phyloP scores from a whole-genome alignment of 2,888 invertebrate species.

The Cepaea hortensis region DNA sequence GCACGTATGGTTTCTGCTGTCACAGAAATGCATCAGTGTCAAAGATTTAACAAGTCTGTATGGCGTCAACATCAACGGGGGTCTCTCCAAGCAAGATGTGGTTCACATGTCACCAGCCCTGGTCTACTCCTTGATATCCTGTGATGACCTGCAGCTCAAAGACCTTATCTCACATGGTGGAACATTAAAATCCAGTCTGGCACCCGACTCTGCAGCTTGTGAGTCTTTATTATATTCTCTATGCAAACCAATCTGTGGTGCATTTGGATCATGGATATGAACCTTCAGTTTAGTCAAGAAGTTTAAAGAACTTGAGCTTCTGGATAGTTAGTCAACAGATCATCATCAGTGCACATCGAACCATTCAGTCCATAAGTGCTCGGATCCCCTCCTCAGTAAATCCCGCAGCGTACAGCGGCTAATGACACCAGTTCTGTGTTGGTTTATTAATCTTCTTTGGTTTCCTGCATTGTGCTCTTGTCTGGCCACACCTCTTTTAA shows the following conservation, averaged over 20 bases:
- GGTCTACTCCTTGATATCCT: conserved; percentile 36
- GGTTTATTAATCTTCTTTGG: too few species aligned
- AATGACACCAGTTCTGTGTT: too few species aligned
- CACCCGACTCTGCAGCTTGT: conserved; percentile 27
- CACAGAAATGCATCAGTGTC: conserved; percentile 21
- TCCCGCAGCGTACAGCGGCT: too few species aligned
- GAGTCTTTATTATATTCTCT: neutral
- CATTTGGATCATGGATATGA: too few species aligned
- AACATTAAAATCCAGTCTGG: neutral
- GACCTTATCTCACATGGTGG: neutral
- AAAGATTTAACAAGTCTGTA: conserved; percentile 26
- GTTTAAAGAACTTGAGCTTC: too few species aligned
- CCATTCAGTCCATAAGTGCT: too few species aligned
- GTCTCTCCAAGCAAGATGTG: conserved; percentile 17
- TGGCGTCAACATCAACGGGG: neutral
- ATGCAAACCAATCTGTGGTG: neutral
- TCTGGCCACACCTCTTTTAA: too few species aligned
- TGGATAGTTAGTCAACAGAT: too few species aligned
- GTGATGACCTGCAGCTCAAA: neutral
- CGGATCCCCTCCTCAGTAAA: too few species aligned
- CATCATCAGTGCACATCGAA: too few species aligned
- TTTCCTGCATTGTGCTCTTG: too few species aligned
- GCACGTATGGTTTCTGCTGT: neutral
- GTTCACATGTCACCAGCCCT: conserved; percentile 26
- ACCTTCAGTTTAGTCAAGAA: too few species aligned